These are phyloP conservation scores for Picus viridis DNA, from an alignment of 2,797 vertebrate genomes.

Conservation along the genomic window DNA sequence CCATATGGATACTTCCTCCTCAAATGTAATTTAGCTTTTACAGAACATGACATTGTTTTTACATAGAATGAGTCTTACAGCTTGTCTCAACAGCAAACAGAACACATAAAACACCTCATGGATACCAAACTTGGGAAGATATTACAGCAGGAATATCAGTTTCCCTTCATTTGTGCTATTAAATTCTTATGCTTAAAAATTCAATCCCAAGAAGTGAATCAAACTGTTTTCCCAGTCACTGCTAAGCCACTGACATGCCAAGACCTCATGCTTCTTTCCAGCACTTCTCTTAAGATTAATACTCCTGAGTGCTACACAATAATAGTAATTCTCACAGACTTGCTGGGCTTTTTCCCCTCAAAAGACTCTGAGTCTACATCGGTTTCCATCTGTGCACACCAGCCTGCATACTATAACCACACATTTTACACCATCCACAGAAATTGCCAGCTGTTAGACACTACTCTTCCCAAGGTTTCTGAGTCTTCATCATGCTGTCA, in stretches of 20 bases:
- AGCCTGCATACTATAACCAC: background rate
- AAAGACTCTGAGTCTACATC: background rate
- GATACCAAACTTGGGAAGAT: background rate
- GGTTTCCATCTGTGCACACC: background rate
- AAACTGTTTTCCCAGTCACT: background rate
- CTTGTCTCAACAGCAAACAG: background rate
- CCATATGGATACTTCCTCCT: background rate
- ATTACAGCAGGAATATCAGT: background rate
- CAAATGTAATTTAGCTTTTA: background rate
- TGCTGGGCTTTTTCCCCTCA: background rate
- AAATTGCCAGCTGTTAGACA: background rate
- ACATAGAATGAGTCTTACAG: background rate
- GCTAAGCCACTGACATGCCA: background rate
- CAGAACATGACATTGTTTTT: background rate
- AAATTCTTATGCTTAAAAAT: background rate
- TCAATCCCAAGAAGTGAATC: background rate
- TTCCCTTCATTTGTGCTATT: background rate
- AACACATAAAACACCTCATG: background rate
- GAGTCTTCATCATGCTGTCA: background rate
- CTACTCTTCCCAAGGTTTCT: background rate
- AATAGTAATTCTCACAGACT: background rate
- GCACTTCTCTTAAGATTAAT: background rate
- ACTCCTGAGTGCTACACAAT: background rate
- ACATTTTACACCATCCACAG: background rate
- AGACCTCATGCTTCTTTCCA: background rate